phyloP scores from a whole-genome alignment of 1,140 invertebrate species.

The Anastrepha ludens region DNA sequence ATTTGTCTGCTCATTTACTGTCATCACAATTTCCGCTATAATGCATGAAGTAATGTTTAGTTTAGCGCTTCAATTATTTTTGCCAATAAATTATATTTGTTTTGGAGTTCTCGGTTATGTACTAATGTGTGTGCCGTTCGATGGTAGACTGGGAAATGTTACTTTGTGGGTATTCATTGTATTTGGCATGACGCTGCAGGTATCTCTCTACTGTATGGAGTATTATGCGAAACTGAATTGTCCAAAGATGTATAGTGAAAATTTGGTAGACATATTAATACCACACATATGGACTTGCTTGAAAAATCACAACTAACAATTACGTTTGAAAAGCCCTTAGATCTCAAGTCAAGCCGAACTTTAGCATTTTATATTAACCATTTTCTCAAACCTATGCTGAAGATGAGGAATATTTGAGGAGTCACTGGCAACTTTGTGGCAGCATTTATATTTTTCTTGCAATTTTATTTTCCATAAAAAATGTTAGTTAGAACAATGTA shows the following conservation, averaged over 20 bases:
- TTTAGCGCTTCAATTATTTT: slow-evolving; percentile 90
- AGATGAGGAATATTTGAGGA: no score
- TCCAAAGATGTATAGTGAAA: not conserved
- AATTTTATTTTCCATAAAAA: no score
- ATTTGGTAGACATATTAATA: not conserved
- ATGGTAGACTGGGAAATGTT: not conserved
- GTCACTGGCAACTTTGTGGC: no score
- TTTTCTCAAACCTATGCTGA: no score
- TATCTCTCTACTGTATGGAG: not conserved
- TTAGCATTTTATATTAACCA: no score
- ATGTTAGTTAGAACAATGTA: no score
- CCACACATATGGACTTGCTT: not conserved
- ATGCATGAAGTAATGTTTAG: slow-evolving; percentile 84
- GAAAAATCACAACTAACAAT: not conserved
- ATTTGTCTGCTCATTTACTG: not conserved
- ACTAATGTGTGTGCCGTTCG: not conserved
- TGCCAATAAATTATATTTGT: slow-evolving; percentile 86
- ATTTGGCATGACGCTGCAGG: not conserved
- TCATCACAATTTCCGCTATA: not conserved
- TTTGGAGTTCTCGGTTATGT: slow-evolving; percentile 79
- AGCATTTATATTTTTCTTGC: no score
- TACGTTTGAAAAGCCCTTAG: no score
- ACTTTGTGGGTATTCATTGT: not conserved
- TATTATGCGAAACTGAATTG: not conserved
- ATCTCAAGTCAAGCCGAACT: no score